Percentiles rank a stretch among this genome's conserved stretches.
Conservation (phyloP, 53 echinoderm and acorn worm genomes). For the Hippasteria phrygiana region DNA sequence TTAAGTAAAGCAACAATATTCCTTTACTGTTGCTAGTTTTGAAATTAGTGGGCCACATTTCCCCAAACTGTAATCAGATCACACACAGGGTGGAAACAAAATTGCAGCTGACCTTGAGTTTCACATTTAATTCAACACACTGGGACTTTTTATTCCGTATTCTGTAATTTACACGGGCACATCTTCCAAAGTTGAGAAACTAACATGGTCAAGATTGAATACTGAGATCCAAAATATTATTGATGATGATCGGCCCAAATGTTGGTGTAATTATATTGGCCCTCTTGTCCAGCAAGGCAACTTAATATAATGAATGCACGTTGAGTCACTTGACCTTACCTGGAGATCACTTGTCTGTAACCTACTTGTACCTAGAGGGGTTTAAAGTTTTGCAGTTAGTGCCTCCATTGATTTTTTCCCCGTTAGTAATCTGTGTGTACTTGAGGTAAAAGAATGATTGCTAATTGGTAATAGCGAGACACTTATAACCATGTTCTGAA, state of each 20-base stretch:
- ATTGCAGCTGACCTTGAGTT: no score
- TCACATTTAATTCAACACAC: no score
- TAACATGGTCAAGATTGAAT: not conserved
- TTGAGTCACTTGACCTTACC: conserved; percentile 41
- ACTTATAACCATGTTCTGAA: conserved; percentile 31
- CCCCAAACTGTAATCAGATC: no score
- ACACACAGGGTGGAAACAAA: no score
- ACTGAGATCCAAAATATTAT: conserved; percentile 30
- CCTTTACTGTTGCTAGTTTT: no score
- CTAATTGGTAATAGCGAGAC: conserved; percentile 50
- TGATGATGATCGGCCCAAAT: not conserved
- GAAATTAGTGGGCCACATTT: no score
- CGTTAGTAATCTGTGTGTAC: conserved; percentile 8
- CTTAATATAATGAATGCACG: conserved; percentile 25
- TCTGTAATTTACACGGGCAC: no score
- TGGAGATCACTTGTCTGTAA: conserved; percentile 52
- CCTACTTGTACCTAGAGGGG: conserved; percentile 54
- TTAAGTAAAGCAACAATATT: no score
- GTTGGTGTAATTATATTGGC: conserved; percentile 45
- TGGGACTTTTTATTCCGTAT: no score
- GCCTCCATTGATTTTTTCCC: conserved; percentile 42
- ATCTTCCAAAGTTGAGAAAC: no score
- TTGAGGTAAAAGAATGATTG: conserved; percentile 52
- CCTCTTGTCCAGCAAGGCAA: conserved; percentile 58
- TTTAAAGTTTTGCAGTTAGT: conserved; percentile 39